Percentiles rank a stretch among this genome's conserved stretches.
phyloP scores from a whole-genome alignment of 53 echinoderm and acorn worm species.

The Apostichopus leukothele region DNA sequence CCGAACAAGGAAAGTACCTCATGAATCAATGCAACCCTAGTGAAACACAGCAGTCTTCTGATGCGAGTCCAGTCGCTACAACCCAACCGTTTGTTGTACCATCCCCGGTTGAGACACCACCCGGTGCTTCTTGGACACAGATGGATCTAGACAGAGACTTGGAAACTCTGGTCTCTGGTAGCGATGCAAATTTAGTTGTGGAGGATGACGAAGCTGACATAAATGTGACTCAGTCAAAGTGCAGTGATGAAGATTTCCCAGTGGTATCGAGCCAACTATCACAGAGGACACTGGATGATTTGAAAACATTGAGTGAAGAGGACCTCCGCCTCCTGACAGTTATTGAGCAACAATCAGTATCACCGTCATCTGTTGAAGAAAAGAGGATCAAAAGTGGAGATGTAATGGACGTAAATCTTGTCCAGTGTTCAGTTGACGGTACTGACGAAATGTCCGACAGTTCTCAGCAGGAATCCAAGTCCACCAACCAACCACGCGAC shows the following conservation, averaged over 20 bases:
- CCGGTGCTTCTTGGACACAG: not conserved
- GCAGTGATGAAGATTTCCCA: not conserved
- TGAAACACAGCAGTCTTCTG: not conserved
- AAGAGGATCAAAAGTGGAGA: not conserved
- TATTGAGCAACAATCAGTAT: not conserved
- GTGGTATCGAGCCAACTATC: conserved; percentile 10
- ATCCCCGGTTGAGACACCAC: not conserved
- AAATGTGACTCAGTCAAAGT: not conserved
- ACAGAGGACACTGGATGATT: conserved; percentile 18
- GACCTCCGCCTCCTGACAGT: not conserved
- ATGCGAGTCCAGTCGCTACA: not conserved
- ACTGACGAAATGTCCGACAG: not conserved
- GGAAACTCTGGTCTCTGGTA: not conserved
- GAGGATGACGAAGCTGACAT: not conserved
- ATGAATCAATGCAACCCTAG: not conserved
- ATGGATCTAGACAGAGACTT: not conserved
- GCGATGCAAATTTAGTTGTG: not conserved
- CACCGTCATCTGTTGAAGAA: not conserved
- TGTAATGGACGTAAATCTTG: not conserved
- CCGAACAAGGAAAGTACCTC: not conserved
- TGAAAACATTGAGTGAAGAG: not conserved
- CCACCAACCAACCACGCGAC: not conserved
- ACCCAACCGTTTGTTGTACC: not conserved
- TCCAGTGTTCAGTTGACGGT: not conserved
- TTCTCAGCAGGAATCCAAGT: not conserved